These are phyloP conservation scores for Silurus lanzhouensis DNA, from an alignment of 2,797 vertebrate genomes.

Conservation along the genomic window DNA sequence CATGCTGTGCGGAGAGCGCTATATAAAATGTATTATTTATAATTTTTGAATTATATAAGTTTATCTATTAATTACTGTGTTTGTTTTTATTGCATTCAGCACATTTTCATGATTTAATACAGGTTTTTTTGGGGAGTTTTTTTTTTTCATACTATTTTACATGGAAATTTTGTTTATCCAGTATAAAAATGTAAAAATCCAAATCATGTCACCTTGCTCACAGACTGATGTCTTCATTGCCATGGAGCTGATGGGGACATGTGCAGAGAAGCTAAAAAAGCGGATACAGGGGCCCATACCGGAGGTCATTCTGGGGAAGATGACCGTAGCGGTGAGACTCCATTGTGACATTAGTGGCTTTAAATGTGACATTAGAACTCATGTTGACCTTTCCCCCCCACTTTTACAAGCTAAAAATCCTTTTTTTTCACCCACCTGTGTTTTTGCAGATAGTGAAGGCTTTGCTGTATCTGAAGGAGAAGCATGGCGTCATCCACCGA, in stretches of 20 bases:
- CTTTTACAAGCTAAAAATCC: background rate
- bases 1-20: no score
- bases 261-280: constrained; percentile 95
- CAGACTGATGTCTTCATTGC: constrained; percentile 97
- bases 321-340: constrained; percentile 91
- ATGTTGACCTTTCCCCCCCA: background rate
- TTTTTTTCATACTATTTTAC: no score
- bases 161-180: no score
- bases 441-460: constrained; percentile 87
- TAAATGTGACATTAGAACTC: background rate
- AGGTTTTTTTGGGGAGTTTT: no score
- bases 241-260: constrained; percentile 97
- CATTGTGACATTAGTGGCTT: background rate
- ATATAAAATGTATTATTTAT: no score
- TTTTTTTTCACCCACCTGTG: background rate
- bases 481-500: constrained; percentile 92
- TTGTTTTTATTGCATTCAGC: no score
- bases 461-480: constrained; percentile 91
- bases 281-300: constrained; percentile 94
- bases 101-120: no score
- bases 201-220: background rate
- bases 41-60: no score
- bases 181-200: background rate
- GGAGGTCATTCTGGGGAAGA: constrained; percentile 92
- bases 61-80: no score